phyloP scores from a whole-genome alignment of 1,140 invertebrate species.

The Brachionus angularis region DNA sequence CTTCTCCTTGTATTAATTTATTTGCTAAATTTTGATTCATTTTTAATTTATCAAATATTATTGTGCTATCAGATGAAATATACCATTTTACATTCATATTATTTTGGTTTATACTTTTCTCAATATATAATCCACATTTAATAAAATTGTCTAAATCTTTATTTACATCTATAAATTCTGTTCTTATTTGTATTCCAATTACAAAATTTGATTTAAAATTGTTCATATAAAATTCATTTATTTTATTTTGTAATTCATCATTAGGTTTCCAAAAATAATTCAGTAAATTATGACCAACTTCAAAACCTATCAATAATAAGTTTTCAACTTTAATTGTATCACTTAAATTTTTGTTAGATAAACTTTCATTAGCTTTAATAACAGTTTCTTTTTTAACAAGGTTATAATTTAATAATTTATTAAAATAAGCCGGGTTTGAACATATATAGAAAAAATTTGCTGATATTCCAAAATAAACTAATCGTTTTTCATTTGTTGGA shows the following conservation, averaged over 20 bases:
- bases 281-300: conserved; percentile 1
- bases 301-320: background rate
- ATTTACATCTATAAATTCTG: conserved; percentile 20
- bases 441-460: conserved; percentile 1
- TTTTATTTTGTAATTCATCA: background rate
- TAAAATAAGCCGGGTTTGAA: background rate
- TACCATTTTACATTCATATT: conserved; percentile 11
- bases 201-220: background rate
- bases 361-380: background rate
- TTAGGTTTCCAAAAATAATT: conserved; percentile 6
- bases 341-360: background rate
- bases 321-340: too few species aligned
- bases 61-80: conserved; percentile 1
- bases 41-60: too few species aligned
- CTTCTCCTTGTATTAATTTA: too few species aligned
- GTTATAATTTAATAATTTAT: background rate
- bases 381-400: background rate
- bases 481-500: background rate
- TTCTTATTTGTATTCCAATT: conserved; percentile 17
- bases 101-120: background rate
- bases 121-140: background rate
- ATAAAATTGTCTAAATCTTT: background rate
- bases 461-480: background rate
- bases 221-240: background rate
- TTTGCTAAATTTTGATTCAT: too few species aligned